Percentiles rank a stretch among this genome's conserved stretches.
These are phyloP conservation scores for Hippocampus mohnikei DNA, from an alignment of 2,113 vertebrate genomes.

Conservation along the genomic window DNA sequence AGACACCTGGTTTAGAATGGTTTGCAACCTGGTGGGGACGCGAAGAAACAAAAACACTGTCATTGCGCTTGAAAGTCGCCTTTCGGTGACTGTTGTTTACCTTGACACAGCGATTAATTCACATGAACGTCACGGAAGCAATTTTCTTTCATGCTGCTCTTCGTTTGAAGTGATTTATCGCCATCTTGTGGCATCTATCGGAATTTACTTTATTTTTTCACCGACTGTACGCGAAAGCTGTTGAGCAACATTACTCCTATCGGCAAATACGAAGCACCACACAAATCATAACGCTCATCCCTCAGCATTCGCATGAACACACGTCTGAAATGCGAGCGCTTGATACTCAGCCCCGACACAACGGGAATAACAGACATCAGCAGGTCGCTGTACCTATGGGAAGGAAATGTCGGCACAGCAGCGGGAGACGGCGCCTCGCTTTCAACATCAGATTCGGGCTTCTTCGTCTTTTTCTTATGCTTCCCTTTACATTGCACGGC, in stretches of 20 bases:
- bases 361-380: not conserved
- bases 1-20: conserved; percentile 93
- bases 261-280: too few relatives aligned
- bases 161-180: too few relatives aligned
- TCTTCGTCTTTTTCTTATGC: conserved; percentile 81
- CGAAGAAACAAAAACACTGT: not conserved
- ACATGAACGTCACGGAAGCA: too few relatives aligned
- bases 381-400: conserved; percentile 80
- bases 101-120: too few relatives aligned
- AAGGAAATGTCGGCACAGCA: conserved; percentile 83
- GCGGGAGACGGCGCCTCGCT: conserved; percentile 70
- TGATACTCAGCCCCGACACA: too few relatives aligned
- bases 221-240: too few relatives aligned
- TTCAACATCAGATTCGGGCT: conserved; percentile 76
- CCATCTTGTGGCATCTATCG: too few relatives aligned
- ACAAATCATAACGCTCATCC: too few relatives aligned
- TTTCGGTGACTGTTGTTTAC: too few relatives aligned
- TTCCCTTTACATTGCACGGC: conserved; percentile 77
- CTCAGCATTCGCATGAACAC: not conserved
- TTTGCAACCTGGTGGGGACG: conserved; percentile 80
- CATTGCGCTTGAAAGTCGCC: not conserved
- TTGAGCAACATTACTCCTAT: too few relatives aligned
- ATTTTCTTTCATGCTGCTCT: too few relatives aligned
- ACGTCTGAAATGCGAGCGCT: not conserved
- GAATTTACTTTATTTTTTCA: too few relatives aligned